These are phyloP conservation scores for Barbus barbus DNA, from an alignment of 2,113 vertebrate genomes.

Conservation along the genomic window DNA sequence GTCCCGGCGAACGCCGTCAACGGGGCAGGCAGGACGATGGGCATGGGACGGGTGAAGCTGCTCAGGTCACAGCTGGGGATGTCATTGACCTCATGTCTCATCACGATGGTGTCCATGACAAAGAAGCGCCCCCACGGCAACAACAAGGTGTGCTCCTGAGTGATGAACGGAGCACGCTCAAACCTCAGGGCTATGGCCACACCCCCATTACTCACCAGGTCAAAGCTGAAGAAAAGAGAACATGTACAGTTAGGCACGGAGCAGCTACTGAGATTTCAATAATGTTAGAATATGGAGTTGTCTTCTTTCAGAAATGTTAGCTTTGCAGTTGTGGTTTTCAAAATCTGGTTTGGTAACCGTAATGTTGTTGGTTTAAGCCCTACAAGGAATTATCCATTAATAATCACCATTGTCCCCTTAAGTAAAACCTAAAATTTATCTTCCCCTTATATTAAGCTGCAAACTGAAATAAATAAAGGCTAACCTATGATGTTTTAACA, in stretches of 20 bases:
- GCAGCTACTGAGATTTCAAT: background rate
- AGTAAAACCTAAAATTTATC: background rate
- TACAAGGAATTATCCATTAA: background rate
- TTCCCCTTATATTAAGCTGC: background rate
- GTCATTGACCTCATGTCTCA: constrained; percentile 98
- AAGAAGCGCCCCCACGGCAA: constrained; percentile 97
- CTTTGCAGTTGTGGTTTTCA: background rate
- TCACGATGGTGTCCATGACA: constrained; percentile 96
- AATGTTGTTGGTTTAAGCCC: background rate
- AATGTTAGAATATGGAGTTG: background rate
- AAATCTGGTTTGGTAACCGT: background rate
- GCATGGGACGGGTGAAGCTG: constrained; percentile 91
- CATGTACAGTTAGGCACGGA: background rate
- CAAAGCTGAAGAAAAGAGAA: constrained; percentile 82
- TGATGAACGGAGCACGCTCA: constrained; percentile 95
- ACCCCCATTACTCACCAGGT: constrained; percentile 92
- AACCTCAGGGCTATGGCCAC: constrained; percentile 89
- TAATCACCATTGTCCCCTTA: background rate
- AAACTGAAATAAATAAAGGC: too few relatives aligned
- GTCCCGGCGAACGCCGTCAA: constrained; percentile 91
- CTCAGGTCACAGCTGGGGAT: constrained; percentile 98
- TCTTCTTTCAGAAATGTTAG: background rate
- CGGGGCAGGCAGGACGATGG: constrained; percentile 86
- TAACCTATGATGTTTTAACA: too few relatives aligned
- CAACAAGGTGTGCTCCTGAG: constrained; percentile 96